phyloP scores from a whole-genome alignment of 2,113 vertebrate genomes.

The Syngnathus scovelli region DNA sequence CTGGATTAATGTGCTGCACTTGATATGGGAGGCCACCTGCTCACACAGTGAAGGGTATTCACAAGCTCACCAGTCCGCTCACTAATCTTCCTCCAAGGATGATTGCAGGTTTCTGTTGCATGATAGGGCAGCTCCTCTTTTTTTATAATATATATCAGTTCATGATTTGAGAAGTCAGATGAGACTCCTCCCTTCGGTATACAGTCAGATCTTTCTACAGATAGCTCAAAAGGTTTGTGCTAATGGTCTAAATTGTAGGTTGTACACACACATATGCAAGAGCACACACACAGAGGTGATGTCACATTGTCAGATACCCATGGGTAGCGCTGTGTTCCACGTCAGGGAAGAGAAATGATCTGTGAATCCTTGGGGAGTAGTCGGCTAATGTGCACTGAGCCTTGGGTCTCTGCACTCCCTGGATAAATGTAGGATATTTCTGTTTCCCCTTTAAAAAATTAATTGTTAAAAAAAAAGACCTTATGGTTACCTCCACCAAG shows the following conservation, averaged over 20 bases:
- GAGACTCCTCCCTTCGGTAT: neutral
- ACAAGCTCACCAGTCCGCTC: slow-evolving; percentile 46
- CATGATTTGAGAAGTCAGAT: slow-evolving; percentile 22
- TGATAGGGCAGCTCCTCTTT: slow-evolving; percentile 36
- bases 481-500: neutral
- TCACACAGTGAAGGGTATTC: slow-evolving; percentile 56
- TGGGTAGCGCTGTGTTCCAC: slow-evolving; percentile 57
- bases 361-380: slow-evolving; percentile 63
- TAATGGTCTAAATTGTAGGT: slow-evolving; percentile 28
- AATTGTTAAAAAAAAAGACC: neutral
- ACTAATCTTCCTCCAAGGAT: slow-evolving; percentile 62
- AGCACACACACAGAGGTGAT: slow-evolving; percentile 22
- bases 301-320: slow-evolving; percentile 50
- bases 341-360: slow-evolving; percentile 70
- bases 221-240: slow-evolving; percentile 19
- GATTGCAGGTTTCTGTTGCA: slow-evolving; percentile 54
- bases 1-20: slow-evolving; percentile 61
- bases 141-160: slow-evolving; percentile 41
- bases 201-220: neutral
- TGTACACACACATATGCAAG: slow-evolving; percentile 18
- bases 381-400: slow-evolving; percentile 61
- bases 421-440: slow-evolving; percentile 41
- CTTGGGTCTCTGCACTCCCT: slow-evolving; percentile 57
- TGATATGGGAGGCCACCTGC: slow-evolving; percentile 62
- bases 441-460: slow-evolving; percentile 8